Evolutionary conservation across 1,140 invertebrate species (phyloP).

Genomic region (Drosophila littoralis): DNA sequence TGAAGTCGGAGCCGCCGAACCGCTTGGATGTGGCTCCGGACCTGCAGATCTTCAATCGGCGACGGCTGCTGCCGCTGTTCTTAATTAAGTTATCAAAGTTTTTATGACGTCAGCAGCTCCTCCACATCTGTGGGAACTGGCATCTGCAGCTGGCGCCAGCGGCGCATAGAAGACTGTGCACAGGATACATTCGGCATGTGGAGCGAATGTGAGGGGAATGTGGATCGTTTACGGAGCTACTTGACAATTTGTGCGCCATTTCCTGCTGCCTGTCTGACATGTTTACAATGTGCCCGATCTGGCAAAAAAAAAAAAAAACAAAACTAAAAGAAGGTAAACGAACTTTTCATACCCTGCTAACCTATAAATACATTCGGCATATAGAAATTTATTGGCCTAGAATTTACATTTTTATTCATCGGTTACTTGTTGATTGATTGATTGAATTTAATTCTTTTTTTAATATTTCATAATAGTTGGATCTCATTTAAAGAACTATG

Average conservation of each 20-base stretch:
- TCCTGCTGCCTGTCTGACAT: slow-evolving; percentile 40
- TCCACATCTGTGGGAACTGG: slow-evolving; percentile 20
- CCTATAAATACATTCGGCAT: too few relatives aligned
- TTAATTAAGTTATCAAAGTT: slow-evolving; percentile 83
- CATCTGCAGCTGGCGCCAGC: slow-evolving; percentile 64
- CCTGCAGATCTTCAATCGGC: slow-evolving; percentile 1
- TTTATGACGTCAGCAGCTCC: slow-evolving; percentile 75
- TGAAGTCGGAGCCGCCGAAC: slow-evolving; percentile 13
- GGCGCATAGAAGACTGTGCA: slow-evolving; percentile 55
- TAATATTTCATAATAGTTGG: too few relatives aligned
- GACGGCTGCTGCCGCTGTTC: slow-evolving; percentile 26
- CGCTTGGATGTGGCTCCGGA: neutral
- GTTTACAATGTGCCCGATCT: slow-evolving; percentile 38
- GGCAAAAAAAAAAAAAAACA: neutral
- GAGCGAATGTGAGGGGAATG: slow-evolving; percentile 18
- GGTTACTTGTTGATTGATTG: too few relatives aligned
- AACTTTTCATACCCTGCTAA: neutral
- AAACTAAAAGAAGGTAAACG: slow-evolving; percentile 21
- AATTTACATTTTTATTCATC: too few relatives aligned
- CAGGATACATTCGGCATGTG: neutral
- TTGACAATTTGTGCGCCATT: slow-evolving; percentile 52
- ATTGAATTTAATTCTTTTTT: too few relatives aligned
- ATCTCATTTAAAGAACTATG: too few relatives aligned
- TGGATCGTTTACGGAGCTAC: slow-evolving; percentile 31
- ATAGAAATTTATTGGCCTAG: too few relatives aligned